Base-by-base conservation (phyloP, 2,797 vertebrate species). In the Allobates femoralis region DNA sequence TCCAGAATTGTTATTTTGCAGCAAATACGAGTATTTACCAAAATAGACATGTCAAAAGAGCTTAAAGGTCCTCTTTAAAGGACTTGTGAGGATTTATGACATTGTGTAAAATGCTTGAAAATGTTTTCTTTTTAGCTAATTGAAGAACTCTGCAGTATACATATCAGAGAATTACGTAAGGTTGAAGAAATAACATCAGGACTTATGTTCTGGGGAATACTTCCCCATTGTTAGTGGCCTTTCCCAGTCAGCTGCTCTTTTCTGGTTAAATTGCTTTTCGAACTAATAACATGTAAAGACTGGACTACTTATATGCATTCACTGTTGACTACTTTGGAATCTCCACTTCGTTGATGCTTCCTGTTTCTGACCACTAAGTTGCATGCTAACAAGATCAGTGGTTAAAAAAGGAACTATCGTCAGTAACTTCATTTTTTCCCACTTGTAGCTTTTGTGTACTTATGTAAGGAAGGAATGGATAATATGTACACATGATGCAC, bases 311-410 rank as follows among this genome's bases (percentile, higher is more conserved):
- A n/a, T 56, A 34, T 8, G 21, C 16, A 14, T 3, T 23, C 3
- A 37, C 60, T 28, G 67, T 5, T 53, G 18, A 23, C 41, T 21
- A 26, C 26, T 23, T 10, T 55, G 60, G 60, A 78, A 85, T 79
- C n/a, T 46, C 66, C 84, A 71, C 5, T 41, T 0, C 18, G 23
- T 21, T 46, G 12, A 51, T 67, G 28, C 84, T 80, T 85, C 77
- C 84, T 85, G 18, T 73, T 85, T 79, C 50, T 71, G 5, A 73
- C 19, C 55, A n/a, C 30, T 34, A n/a, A 37, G 30, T 79, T 79
- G 32, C 53, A 23, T 34, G n/a, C 34, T 73, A 26, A 11, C 23
- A 12, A 50, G 26, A 32, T 73, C 12, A 46, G 37, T 69, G 34
- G 28, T 37, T 37, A 51, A 7, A 69, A 5, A 53, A 30, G 60